These are phyloP conservation scores for Scomberomorus guttatus DNA, from an alignment of 2,797 vertebrate species.

Conservation along the genomic window DNA sequence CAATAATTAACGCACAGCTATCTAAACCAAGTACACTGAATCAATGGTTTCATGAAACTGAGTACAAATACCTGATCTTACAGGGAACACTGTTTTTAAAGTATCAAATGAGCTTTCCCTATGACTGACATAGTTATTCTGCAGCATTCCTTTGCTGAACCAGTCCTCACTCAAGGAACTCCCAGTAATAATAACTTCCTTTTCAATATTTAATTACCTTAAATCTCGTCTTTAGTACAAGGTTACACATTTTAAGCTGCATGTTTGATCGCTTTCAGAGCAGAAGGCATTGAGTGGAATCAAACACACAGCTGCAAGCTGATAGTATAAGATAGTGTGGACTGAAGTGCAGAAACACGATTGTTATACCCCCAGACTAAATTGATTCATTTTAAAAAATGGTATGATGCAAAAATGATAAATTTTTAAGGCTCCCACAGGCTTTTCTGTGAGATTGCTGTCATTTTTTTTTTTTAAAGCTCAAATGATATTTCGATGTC, in stretches of 20 bases:
- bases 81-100: neutral
- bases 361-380: conserved; percentile 2
- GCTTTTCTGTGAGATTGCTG: conserved; percentile 10
- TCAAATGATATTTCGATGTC: conserved; percentile 15
- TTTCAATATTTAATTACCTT: conserved; percentile 50
- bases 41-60: neutral
- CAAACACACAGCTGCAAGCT: conserved; percentile 49
- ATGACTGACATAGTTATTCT: neutral
- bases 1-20: neutral
- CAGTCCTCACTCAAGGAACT: conserved; percentile 23
- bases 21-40: neutral
- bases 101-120: neutral
- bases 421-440: conserved; percentile 20
- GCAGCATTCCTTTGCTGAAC: conserved; percentile 4
- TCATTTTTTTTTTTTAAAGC: conserved; percentile 4
- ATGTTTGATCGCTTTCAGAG: conserved; percentile 54
- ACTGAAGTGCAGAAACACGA: conserved; percentile 21
- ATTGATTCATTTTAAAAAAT: neutral
- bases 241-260: conserved; percentile 43
- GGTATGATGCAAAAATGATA: conserved; percentile 6
- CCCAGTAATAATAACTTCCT: conserved; percentile 24
- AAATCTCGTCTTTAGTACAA: conserved; percentile 42
- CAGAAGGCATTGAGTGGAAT: conserved; percentile 27
- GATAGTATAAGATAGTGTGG: conserved; percentile 39
- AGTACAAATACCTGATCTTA: neutral